phyloP scores from a whole-genome alignment of 2,113 vertebrate species.

The Neolamprologus modestus region DNA sequence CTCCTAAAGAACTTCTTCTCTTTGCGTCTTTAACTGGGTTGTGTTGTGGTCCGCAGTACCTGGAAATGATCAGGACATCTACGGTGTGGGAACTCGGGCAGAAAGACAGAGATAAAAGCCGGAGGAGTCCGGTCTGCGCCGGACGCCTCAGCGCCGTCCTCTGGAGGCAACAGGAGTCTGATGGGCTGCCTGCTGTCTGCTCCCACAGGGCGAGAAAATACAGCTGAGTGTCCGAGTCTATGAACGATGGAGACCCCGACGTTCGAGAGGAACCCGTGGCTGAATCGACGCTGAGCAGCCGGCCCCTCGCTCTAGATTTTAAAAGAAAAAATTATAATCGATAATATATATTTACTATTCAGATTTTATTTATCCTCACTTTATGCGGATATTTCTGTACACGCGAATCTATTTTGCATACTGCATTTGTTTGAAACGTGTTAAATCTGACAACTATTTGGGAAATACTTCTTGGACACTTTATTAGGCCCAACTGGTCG shows the following conservation, averaged over 20 bases:
- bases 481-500: not conserved
- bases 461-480: not conserved
- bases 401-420: not conserved
- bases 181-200: not conserved
- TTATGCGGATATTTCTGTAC: not conserved
- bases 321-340: not conserved
- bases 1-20: not conserved
- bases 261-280: constrained; percentile 23
- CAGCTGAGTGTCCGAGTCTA: constrained; percentile 25
- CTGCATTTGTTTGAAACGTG: not conserved
- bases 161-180: not conserved
- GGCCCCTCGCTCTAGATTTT: not conserved
- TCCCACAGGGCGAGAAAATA: constrained; percentile 29
- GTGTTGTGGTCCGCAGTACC: constrained; percentile 25
- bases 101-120: constrained; percentile 75
- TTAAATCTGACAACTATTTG: not conserved
- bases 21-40: not conserved
- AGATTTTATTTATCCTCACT: not conserved
- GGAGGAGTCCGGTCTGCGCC: constrained; percentile 60
- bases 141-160: constrained; percentile 18
- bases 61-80: constrained; percentile 57
- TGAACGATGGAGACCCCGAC: constrained; percentile 47
- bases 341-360: not conserved
- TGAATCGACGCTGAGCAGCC: not conserved
- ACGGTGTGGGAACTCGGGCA: constrained; percentile 83